A percentile compares a stretch with the other conserved stretches of the same genome.
phyloP scores from a whole-genome alignment of 2,113 vertebrate species.

The Xiphophorus couchianus region DNA sequence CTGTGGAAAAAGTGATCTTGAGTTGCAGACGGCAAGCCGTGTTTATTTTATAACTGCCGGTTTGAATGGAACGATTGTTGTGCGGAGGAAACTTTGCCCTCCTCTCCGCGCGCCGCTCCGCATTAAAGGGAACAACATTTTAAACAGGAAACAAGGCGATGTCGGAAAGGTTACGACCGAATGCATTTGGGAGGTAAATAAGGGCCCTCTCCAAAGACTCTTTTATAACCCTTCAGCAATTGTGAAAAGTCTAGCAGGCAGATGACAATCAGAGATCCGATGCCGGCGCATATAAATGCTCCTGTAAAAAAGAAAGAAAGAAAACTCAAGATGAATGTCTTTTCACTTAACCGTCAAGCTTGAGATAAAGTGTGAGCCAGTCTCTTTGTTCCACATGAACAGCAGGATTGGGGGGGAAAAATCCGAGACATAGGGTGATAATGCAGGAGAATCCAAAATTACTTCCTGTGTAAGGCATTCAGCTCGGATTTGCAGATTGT shows the following conservation, averaged over 20 bases:
- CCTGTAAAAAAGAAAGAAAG: constrained; percentile 17
- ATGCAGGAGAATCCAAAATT: constrained; percentile 4
- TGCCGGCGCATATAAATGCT: background rate
- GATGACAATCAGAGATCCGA: constrained; percentile 24
- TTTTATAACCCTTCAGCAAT: constrained; percentile 14
- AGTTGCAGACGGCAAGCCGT: constrained; percentile 36
- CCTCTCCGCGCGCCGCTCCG: constrained; percentile 20
- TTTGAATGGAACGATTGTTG: constrained; percentile 38
- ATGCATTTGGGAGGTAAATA: constrained; percentile 14
- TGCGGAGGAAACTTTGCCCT: constrained; percentile 7
- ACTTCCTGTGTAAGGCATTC: constrained; percentile 4
- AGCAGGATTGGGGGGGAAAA: background rate
- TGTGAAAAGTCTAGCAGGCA: constrained; percentile 6
- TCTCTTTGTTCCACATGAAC: constrained; percentile 9
- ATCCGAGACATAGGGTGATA: background rate
- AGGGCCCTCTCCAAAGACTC: background rate
- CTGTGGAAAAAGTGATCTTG: constrained; percentile 33
- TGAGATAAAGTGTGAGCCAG: constrained; percentile 17
- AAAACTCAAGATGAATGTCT: constrained; percentile 18
- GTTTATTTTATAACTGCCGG: constrained; percentile 35
- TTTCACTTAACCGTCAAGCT: constrained; percentile 1
- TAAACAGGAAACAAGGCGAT: constrained; percentile 15
- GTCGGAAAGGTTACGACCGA: constrained; percentile 9
- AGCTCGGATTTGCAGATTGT: background rate
- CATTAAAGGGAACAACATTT: constrained; percentile 19